Conservation (phyloP, 1,140 invertebrate species). For the Drosophila arizonae region DNA sequence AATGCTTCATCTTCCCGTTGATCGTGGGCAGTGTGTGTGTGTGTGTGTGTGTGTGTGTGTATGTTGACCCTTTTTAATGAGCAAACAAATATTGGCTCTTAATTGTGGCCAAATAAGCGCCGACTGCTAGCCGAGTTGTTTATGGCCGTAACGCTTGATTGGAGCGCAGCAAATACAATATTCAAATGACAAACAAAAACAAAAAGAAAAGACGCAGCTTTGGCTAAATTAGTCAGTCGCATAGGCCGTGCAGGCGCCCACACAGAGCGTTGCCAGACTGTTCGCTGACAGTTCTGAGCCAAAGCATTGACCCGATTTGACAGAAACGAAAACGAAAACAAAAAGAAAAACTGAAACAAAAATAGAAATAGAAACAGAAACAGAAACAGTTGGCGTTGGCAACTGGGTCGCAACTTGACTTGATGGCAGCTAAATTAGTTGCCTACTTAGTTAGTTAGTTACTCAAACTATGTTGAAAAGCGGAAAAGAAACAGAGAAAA, state of each 20-base stretch:
- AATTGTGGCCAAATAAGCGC: conserved; percentile 52
- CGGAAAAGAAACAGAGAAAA: not conserved
- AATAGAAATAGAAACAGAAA: not conserved
- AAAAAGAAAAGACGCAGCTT: conserved; percentile 29
- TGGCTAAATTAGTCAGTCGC: conserved; percentile 42
- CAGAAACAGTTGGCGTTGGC: conserved; percentile 54
- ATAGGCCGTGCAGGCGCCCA: conserved; percentile 17
- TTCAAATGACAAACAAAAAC: conserved; percentile 30
- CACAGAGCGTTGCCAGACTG: conserved; percentile 4
- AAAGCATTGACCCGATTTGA: conserved; percentile 70
- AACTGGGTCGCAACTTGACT: conserved; percentile 37
- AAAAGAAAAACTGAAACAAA: not conserved
- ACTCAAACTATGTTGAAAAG: conserved; percentile 1
- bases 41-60: conserved; percentile 27
- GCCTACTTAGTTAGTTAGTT: no score
- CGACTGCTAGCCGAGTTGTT: conserved; percentile 3
- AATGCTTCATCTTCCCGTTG: not conserved
- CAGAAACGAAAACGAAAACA: not conserved
- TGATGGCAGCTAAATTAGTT: no score
- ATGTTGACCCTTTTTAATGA: conserved; percentile 57
- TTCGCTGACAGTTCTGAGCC: conserved; percentile 30
- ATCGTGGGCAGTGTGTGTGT: conserved; percentile 7
- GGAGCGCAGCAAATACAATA: conserved; percentile 34
- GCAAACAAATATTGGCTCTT: conserved; percentile 49
- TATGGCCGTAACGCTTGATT: conserved; percentile 32